Percentiles rank a stretch among this genome's conserved stretches.
Conservation (phyloP, 2,113 vertebrate species). For the Bolborhynchus lineola region DNA sequence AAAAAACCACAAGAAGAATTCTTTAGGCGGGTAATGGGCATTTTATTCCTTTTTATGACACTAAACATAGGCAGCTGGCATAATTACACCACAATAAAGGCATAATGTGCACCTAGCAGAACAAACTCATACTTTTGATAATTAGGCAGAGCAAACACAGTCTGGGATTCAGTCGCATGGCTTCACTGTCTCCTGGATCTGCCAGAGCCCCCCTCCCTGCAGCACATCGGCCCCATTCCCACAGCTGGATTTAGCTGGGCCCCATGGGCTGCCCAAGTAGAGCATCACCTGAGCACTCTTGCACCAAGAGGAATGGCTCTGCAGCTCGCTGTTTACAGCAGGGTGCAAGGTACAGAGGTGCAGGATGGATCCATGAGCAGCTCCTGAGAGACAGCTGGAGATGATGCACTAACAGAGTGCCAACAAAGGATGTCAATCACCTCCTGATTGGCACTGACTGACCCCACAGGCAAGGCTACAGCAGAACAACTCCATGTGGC, state of each 20-base stretch:
- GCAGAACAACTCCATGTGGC: not conserved
- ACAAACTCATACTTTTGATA: slow-evolving; percentile 83
- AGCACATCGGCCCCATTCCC: not conserved
- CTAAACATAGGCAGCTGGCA: slow-evolving; percentile 84
- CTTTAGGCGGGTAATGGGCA: slow-evolving; percentile 83
- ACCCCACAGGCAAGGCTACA: not conserved
- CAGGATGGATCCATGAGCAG: not conserved
- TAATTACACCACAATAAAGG: slow-evolving; percentile 87
- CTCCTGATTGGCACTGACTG: fast-evolving
- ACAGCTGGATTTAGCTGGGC: not conserved
- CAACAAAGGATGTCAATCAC: not conserved
- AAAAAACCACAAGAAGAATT: slow-evolving; percentile 81
- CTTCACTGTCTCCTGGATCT: slow-evolving; percentile 55
- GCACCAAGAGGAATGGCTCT: not conserved
- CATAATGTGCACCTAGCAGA: slow-evolving; percentile 86
- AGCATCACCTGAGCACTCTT: not conserved
- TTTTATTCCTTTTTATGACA: slow-evolving; percentile 88
- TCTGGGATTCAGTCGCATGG: slow-evolving; percentile 67
- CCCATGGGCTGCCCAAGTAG: not conserved
- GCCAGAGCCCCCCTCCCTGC: not conserved
- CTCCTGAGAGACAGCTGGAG: not conserved
- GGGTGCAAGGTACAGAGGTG: not conserved
- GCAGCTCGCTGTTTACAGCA: not conserved
- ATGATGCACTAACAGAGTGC: not conserved
- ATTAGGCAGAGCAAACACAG: slow-evolving; percentile 85